Evolutionary conservation across 2,888 invertebrate genomes (phyloP), one percentile per base, ranked within the genome.

Genomic region (Lamproptera curius): DNA sequence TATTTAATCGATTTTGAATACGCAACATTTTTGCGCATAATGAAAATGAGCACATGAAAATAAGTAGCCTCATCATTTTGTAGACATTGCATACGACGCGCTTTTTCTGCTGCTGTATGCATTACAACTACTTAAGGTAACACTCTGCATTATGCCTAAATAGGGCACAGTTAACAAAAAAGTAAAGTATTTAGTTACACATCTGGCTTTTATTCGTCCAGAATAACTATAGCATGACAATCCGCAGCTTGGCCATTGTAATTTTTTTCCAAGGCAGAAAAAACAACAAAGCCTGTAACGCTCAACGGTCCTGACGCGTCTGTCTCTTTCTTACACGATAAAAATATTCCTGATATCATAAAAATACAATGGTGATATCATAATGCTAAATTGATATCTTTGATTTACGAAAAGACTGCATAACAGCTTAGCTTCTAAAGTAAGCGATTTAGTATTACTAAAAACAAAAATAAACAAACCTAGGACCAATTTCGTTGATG

Each of bases 401-500:
- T 35, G 34, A 40, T 13, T 11, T 3, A 20, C 23, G 11, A 4
- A 66, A 35, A 1, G 4, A 13, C 14, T 2, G 28, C 9, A 3
- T 31, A n/a, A 13, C 55, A 54, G 59, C 51, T 51, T 35, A 26
- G 40, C 11, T 16, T 11, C 5, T 16, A 26, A 37, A 16, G 14
- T 8, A 28, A 33, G 13, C 14, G 6, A 20, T 17, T 17, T 17
- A 35, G 13, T 34, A 6, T 11, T 17, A 13, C 14, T 34, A 14
- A 17, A 17, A n/a, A 48, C 56, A 57, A 65, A 67, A 72, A 80
- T 79, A 80, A 82, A 89, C 90, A 90, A 91, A 96, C 96, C 96
- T 90, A 96, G 94, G 70, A 96, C 96, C 82, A 97, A 89, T 90
- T 95, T 97, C 55, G 76, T 82, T 75, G 84, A 75, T 74, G 90